Base-by-base conservation (phyloP, 2,888 invertebrate genomes). In the Pemphredon lugubris region DNA sequence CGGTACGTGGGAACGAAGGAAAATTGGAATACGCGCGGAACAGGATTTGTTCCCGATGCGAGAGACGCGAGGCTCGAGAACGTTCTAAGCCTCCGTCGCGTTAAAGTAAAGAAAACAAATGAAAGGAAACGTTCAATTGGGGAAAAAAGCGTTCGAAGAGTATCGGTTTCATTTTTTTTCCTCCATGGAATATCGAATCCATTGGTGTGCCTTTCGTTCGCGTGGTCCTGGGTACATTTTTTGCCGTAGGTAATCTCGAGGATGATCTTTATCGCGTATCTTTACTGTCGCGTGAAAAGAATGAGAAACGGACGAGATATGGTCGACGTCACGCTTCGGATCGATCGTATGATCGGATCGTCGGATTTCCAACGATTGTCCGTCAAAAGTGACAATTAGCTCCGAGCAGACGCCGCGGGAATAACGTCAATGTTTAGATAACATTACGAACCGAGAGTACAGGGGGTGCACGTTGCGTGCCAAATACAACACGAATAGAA, bases 31-130 rank as follows among this genome's bases (percentile, higher is more conserved):
- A 50, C 2, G 20, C 54, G 20, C 14, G 44, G 39, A 55, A 39
- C 34, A 63, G 71, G 54, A 55, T 40, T 71, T 65, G 26, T 47
- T 21, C 44, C 26, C 47, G 13, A 37, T 37, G 4, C 4, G 11
- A 13, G 4, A 37, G n/a, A 13, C 37, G 5, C 40, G 18, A 7
- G 11, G 6, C n/a, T 34, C 34, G 34, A n/a, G n/a, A n/a, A n/a
- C n/a, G n/a, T n/a, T n/a, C n/a, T n/a, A n/a, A n/a, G n/a, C n/a
- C n/a, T n/a, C n/a, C n/a, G n/a, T n/a, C n/a, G n/a, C 50, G 60
- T 66, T 72, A 47, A 57, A 73, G 42, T 37, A 40, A 55, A 26
- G 73, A 47, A 50, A 37, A 65, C 45, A 30, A 55, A 54, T 32
- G 34, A 14, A 50, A 51, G 40, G 32, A 40, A 51, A 20, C 48